These are phyloP conservation scores for Octomys mimax DNA, from an alignment of 2,797 vertebrate genomes.

Conservation along the genomic window DNA sequence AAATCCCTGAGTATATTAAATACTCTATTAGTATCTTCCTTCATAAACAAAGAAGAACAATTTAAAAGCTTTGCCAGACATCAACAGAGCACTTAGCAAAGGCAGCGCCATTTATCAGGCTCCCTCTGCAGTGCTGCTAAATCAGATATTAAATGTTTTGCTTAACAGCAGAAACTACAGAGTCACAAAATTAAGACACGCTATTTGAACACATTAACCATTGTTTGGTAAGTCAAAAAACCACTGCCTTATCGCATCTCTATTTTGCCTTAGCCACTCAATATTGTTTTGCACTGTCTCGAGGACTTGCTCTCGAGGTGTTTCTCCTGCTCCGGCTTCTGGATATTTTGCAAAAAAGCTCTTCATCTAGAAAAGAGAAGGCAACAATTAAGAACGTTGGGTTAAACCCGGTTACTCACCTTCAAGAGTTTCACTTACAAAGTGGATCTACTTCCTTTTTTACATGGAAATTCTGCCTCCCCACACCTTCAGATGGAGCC, in stretches of 20 bases:
- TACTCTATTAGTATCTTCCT: slow-evolving; percentile 74
- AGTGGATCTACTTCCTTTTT: slow-evolving; percentile 13
- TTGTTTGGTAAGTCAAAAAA: slow-evolving; percentile 74
- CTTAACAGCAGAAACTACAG: neutral
- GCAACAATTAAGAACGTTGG: slow-evolving; percentile 51
- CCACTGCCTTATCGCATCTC: slow-evolving; percentile 91
- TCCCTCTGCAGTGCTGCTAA: slow-evolving; percentile 47
- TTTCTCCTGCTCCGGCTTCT: slow-evolving; percentile 94
- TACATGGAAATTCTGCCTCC: neutral
- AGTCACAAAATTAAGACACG: neutral
- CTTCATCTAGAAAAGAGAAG: slow-evolving; percentile 92
- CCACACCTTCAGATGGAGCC: neutral
- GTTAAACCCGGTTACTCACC: neutral
- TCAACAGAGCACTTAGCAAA: slow-evolving; percentile 39
- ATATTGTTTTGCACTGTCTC: slow-evolving; percentile 97
- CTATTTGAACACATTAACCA: neutral
- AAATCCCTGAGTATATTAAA: slow-evolving; percentile 87
- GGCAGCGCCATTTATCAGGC: slow-evolving; percentile 45
- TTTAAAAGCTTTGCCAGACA: slow-evolving; percentile 67
- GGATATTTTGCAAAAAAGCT: slow-evolving; percentile 94
- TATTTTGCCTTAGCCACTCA: slow-evolving; percentile 92
- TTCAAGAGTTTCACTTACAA: slow-evolving; percentile 34
- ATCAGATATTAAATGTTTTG: slow-evolving; percentile 26
- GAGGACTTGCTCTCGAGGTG: slow-evolving; percentile 93
- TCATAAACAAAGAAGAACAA: slow-evolving; percentile 77